These are phyloP conservation scores for Apistogramma diplotaenia DNA, from an alignment of 2,113 vertebrate genomes.

Conservation along the genomic window DNA sequence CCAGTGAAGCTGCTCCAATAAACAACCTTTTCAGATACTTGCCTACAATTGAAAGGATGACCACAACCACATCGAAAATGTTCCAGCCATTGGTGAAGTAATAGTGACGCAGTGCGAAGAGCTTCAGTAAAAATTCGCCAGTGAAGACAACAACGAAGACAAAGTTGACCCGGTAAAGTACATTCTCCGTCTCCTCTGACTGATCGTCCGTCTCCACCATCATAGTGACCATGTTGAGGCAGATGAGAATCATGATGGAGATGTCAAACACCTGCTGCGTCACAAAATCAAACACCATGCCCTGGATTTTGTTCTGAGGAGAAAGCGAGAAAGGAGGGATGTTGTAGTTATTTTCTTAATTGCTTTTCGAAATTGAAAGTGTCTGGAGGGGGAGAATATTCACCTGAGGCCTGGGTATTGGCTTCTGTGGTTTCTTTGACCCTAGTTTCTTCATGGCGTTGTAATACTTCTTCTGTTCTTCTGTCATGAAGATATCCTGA, in stretches of 20 bases:
- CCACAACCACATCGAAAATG: conserved; percentile 97
- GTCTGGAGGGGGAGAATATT: neutral
- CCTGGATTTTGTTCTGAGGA: conserved; percentile 91
- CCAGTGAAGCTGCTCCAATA: neutral
- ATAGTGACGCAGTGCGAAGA: conserved; percentile 94
- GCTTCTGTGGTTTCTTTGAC: conserved; percentile 98
- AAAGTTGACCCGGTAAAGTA: conserved; percentile 98
- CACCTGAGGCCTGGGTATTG: conserved; percentile 94
- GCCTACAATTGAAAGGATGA: conserved; percentile 98
- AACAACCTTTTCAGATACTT: conserved; percentile 69
- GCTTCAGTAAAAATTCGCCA: conserved; percentile 93
- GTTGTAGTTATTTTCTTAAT: neutral
- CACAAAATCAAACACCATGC: conserved; percentile 95
- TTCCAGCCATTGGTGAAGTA: conserved; percentile 99
- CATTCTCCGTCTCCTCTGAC: conserved; percentile 87
- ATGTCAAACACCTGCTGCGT: conserved; percentile 99
- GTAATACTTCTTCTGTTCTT: conserved; percentile 99
- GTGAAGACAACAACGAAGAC: conserved; percentile 97
- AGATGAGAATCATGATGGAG: conserved; percentile 98
- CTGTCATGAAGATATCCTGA: conserved; percentile 99
- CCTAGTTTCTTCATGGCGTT: conserved; percentile 99
- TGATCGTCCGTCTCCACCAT: conserved; percentile 98
- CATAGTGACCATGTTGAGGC: conserved; percentile 99
- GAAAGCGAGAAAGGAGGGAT: neutral
- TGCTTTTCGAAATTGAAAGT: neutral